Base-by-base conservation (phyloP, 2,888 invertebrate species). In the Apamea crenata region DNA sequence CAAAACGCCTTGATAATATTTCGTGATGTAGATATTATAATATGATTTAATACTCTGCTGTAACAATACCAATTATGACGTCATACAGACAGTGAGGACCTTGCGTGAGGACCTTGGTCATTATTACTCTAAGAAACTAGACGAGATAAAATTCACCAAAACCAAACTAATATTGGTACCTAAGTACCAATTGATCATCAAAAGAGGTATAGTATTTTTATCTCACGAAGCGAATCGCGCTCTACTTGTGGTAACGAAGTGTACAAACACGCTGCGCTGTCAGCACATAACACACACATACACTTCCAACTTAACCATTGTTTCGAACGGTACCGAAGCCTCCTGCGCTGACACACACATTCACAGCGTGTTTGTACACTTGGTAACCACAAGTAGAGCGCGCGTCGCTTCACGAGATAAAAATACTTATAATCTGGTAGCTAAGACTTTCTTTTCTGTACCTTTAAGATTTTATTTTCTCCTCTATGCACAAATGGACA, bases 1-100 rank as follows among this genome's bases (percentile, higher is more conserved):
- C 61, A 68, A 16, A 83, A 50, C 63, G 32, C 47, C 71, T 25
- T 80, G 50, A 69, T 50, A 67, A 84, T 50, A 44, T 80, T 73
- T 69, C 74, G 73, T 85, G 81, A 80, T 65, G n/a, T 36, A 67
- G 14, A 14, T 36, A 82, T 63, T 53, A 78, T 36, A 82, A 53
- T 53, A 78, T 78, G n/a, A 53, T 81, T 53, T 79, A 82, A 79
- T 47, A 63, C 36, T 65, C 21, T 65, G 63, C 74, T 59, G 44
- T 53, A 69, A 73, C 50, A 69, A 73, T 66, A 61, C 36, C 50
- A 73, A 85, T 83, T 50, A 75, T 81, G 63, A 74, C 25, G 29
- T 56, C 65, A 73, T 50, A 18, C 21, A 47, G 44, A 71, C 32
- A 71, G 74, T 82, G 40, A 67, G n/a, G 25, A n/a, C n/a, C 32